Conservation (phyloP, 2,888 invertebrate genomes). For the Monopis laevigella region DNA sequence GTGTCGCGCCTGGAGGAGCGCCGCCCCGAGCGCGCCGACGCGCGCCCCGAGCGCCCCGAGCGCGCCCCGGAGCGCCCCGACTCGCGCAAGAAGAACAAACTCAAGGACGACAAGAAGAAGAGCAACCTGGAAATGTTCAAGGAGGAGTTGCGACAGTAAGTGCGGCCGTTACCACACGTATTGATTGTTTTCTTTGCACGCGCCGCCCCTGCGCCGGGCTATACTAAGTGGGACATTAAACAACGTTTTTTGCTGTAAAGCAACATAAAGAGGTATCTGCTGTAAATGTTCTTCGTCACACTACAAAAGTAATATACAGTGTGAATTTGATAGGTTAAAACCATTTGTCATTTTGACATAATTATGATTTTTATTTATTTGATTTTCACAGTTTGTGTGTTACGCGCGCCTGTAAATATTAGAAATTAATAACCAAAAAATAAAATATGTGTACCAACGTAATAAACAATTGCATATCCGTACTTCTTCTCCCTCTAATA, state of each 20-base stretch:
- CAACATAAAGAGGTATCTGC: not conserved
- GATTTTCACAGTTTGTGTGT: too few species aligned
- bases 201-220: not conserved
- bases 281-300: too few species aligned
- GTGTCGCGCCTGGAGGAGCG: constrained; percentile 77
- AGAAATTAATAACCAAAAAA: too few species aligned
- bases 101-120: constrained; percentile 86
- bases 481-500: too few species aligned
- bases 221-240: not conserved
- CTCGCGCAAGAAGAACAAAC: constrained; percentile 51
- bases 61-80: constrained; percentile 22
- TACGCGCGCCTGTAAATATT: too few species aligned
- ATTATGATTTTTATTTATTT: too few species aligned
- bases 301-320: not conserved
- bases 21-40: constrained; percentile 35
- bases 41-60: not conserved
- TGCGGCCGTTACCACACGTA: constrained; percentile 13
- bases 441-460: too few species aligned
- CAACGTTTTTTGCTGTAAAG: not conserved
- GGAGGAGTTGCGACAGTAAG: constrained; percentile 94
- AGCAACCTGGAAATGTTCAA: constrained; percentile 98
- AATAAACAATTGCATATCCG: too few species aligned
- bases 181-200: not conserved
- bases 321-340: not conserved
- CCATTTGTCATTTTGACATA: not conserved